These are phyloP conservation scores for Pseudoips prasinana DNA, from an alignment of 2,888 invertebrate species.

Conservation along the genomic window DNA sequence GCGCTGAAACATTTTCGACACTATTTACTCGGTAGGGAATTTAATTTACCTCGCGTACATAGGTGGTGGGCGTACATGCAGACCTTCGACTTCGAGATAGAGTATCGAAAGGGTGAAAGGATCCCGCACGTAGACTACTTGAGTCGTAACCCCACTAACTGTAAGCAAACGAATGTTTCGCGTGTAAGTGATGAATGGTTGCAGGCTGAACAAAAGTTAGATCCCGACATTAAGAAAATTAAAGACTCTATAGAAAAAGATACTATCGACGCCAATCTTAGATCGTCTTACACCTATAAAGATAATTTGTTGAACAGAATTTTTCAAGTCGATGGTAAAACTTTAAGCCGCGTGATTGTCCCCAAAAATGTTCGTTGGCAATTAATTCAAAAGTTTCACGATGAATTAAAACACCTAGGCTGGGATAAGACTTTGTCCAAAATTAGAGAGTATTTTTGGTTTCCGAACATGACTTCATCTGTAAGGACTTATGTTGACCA, in stretches of 20 bases:
- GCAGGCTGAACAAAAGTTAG: conserved; percentile 9
- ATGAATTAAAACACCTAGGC: conserved; percentile 11
- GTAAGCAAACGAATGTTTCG: not conserved
- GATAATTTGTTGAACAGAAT: conserved; percentile 4
- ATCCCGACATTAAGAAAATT: conserved; percentile 5
- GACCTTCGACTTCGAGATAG: conserved; percentile 1
- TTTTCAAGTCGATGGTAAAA: not conserved
- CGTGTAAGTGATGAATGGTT: conserved; percentile 13
- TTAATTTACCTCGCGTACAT: conserved; percentile 3
- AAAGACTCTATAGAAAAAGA: conserved; percentile 3
- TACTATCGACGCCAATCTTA: not conserved
- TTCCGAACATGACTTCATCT: conserved; percentile 9
- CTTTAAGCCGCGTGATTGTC: conserved; percentile 4
- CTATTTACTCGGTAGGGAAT: not conserved
- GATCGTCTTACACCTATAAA: conserved; percentile 2
- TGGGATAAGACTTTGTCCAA: conserved; percentile 13
- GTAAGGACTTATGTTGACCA: conserved; percentile 7
- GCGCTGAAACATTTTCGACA: conserved; percentile 1
- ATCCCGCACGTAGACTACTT: conserved; percentile 1
- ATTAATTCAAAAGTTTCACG: conserved; percentile 10
- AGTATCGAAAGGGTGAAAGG: conserved; percentile 4
- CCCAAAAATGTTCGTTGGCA: not conserved
- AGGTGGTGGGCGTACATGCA: conserved; percentile 7
- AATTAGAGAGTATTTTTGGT: conserved; percentile 13
- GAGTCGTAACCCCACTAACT: not conserved